Evolutionary conservation across 2,113 vertebrate species (phyloP).

Genomic region (Buteo buteo): DNA sequence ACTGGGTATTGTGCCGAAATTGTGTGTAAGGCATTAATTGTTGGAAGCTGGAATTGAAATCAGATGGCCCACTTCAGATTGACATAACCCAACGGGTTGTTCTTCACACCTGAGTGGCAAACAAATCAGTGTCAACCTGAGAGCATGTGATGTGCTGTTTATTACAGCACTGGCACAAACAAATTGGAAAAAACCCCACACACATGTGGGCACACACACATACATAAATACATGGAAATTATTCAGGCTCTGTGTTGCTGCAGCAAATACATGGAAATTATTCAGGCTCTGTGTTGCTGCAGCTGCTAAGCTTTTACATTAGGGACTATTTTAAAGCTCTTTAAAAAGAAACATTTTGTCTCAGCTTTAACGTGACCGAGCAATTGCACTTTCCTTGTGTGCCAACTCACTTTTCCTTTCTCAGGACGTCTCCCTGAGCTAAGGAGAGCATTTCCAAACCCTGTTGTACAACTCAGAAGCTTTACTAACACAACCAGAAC

Average conservation of each 20-base stretch:
- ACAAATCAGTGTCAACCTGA: background rate
- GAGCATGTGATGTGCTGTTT: background rate
- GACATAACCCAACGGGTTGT: background rate
- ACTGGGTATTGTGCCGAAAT: background rate
- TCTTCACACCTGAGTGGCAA: constrained; percentile 22
- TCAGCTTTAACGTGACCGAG: background rate
- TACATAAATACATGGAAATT: constrained; percentile 11
- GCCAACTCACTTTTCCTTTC: background rate
- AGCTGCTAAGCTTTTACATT: constrained; percentile 48
- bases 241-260: background rate
- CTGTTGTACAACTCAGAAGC: background rate
- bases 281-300: constrained; percentile 37
- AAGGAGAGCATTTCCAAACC: background rate
- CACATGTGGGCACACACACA: background rate
- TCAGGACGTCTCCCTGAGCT: background rate
- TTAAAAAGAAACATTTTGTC: constrained; percentile 10
- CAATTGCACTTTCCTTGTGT: background rate
- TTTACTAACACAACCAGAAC: background rate
- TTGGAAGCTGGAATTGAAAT: constrained; percentile 24
- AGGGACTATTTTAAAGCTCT: constrained; percentile 35
- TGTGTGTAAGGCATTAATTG: constrained; percentile 16
- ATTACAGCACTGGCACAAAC: background rate
- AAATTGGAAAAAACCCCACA: background rate
- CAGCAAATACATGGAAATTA: constrained; percentile 29
- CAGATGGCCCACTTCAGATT: background rate